phyloP scores from a whole-genome alignment of 2,797 vertebrate species.

The Centroberyx gerrardi region DNA sequence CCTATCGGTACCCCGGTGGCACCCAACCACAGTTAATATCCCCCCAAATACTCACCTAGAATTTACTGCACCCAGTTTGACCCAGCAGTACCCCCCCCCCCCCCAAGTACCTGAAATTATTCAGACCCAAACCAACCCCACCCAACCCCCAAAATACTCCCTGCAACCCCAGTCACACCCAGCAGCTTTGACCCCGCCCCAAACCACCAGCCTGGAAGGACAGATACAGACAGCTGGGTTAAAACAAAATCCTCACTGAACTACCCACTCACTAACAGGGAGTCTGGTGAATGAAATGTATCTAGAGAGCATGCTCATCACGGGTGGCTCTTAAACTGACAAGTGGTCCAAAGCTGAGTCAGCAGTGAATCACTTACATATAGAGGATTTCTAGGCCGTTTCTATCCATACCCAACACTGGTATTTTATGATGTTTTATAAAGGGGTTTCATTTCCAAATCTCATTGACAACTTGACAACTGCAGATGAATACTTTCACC shows the following conservation, averaged over 20 bases:
- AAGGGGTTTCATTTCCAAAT: background rate
- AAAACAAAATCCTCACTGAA: background rate
- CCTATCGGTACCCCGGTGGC: constrained; percentile 13
- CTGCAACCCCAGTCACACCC: background rate
- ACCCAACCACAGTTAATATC: constrained; percentile 22
- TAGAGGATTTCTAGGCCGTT: no score
- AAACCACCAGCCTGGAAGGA: constrained; percentile 6
- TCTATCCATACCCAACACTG: no score
- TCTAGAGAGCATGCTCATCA: constrained; percentile 4
- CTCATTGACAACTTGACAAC: background rate
- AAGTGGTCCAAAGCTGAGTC: background rate
- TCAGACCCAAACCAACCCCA: constrained; percentile 16
- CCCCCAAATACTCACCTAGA: background rate
- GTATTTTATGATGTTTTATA: background rate
- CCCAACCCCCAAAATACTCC: background rate
- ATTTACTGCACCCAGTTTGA: background rate
- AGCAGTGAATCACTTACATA: no score
- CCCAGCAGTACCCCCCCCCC: background rate
- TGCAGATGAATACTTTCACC: background rate
- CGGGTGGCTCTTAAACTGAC: background rate
- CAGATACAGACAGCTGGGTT: background rate
- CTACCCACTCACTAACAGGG: constrained; percentile 7
- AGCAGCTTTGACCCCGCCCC: constrained; percentile 7
- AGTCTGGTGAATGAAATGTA: constrained; percentile 12
- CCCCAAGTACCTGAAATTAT: constrained; percentile 9